Conservation (phyloP, 2,888 invertebrate genomes). For the Galerucella calmariensis region DNA sequence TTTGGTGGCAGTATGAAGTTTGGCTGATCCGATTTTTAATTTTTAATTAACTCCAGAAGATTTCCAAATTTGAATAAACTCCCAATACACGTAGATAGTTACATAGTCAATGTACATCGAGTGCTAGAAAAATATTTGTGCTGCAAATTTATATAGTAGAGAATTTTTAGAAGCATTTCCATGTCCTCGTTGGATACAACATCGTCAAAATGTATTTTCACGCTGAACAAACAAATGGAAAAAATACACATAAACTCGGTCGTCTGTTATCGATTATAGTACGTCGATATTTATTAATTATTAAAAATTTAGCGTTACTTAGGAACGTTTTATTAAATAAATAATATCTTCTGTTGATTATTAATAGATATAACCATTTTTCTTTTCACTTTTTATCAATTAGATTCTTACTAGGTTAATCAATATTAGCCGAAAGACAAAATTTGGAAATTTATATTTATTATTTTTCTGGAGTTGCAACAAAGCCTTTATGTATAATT, state of each 20-base stretch:
- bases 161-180: slow-evolving; percentile 6
- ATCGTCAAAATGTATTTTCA: background rate
- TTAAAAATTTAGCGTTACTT: background rate
- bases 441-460: no score
- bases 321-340: no score
- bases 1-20: no score
- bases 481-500: no score
- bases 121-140: background rate
- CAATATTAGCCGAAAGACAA: no score
- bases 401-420: no score
- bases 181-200: background rate
- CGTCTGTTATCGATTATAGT: background rate
- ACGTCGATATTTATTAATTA: background rate
- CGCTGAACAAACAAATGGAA: background rate
- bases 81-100: background rate
- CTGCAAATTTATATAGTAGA: background rate
- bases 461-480: no score
- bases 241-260: background rate
- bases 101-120: background rate
- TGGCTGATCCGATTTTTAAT: no score
- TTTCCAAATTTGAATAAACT: background rate
- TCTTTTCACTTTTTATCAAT: no score
- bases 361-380: no score
- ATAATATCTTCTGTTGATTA: no score
- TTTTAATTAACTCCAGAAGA: background rate